A percentile compares a stretch with the other conserved stretches of the same genome.
Conservation (phyloP, 1,140 invertebrate species). For the Subanguina moxae region DNA sequence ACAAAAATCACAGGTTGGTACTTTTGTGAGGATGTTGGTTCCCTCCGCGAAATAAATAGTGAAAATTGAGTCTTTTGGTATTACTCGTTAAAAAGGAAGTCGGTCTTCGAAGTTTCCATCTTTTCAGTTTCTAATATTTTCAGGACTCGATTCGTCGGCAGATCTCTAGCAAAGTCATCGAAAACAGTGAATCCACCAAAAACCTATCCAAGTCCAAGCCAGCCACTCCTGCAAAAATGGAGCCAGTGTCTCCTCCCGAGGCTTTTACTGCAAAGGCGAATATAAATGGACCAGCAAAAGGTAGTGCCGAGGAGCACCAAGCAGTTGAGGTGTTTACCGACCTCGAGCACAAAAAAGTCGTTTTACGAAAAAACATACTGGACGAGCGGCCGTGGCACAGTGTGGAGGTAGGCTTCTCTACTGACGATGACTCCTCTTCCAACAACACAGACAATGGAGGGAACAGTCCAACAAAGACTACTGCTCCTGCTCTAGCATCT, state of each 20-base stretch:
- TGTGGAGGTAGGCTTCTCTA: constrained; percentile 55
- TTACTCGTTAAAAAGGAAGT: too few species aligned
- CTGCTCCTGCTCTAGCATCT: constrained; percentile 12
- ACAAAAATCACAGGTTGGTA: constrained; percentile 4
- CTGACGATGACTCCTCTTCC: constrained; percentile 50
- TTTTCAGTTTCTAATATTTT: neutral
- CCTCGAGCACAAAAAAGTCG: constrained; percentile 29
- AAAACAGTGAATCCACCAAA: constrained; percentile 14
- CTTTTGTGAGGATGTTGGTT: too few species aligned
- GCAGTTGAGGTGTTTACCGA: constrained; percentile 37
- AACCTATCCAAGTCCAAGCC: neutral
- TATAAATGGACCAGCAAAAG: neutral
- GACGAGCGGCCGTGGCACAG: constrained; percentile 53
- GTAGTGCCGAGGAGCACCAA: constrained; percentile 32
- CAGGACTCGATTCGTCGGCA: neutral
- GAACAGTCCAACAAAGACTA: constrained; percentile 9
- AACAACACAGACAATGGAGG: constrained; percentile 25
- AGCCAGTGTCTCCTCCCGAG: constrained; percentile 12
- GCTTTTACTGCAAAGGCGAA: constrained; percentile 16
- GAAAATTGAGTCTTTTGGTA: too few species aligned
- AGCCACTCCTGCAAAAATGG: neutral
- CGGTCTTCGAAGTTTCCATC: neutral
- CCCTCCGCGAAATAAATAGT: too few species aligned
- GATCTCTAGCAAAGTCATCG: constrained; percentile 11
- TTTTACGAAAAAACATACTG: constrained; percentile 4